Percentiles rank a stretch among this genome's conserved stretches.
Conservation (phyloP, 2,113 vertebrate species). For the Eira barbara region DNA sequence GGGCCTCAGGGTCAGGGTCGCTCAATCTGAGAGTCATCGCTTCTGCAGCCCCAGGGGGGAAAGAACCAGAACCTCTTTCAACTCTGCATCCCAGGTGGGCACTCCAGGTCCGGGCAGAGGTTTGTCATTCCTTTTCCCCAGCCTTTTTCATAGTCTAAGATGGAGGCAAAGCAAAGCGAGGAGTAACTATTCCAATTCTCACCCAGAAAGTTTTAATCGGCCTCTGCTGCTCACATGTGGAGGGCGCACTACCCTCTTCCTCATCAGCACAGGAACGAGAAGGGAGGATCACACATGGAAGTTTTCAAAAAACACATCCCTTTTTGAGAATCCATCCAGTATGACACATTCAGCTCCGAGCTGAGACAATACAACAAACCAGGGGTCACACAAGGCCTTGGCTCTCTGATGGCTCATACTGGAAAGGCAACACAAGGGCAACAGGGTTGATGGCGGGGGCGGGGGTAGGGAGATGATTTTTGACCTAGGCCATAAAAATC, state of each 20-base stretch:
- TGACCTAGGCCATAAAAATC: neutral
- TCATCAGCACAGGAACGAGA: neutral
- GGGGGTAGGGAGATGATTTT: too few species aligned
- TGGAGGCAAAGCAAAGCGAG: neutral
- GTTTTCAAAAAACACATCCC: neutral
- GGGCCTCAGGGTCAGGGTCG: too few species aligned
- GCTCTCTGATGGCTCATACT: too few species aligned
- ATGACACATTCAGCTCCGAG: neutral
- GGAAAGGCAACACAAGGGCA: neutral
- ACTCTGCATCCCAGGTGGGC: rapidly evolving
- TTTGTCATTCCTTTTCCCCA: neutral
- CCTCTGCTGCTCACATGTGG: neutral
- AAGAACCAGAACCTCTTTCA: too few species aligned
- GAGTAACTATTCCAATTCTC: too few species aligned
- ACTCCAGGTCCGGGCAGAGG: rapidly evolving
- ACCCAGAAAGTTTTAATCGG: neutral
- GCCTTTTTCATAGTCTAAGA: neutral
- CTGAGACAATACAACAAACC: neutral
- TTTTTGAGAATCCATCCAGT: neutral
- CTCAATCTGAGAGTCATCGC: rapidly evolving
- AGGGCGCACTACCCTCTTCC: rapidly evolving
- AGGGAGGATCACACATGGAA: neutral
- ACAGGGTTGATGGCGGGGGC: neutral
- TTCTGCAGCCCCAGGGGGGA: too few species aligned
- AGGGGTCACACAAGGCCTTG: neutral